Conservation (phyloP, 2,797 vertebrate species). For the Lepus oiostolus region DNA sequence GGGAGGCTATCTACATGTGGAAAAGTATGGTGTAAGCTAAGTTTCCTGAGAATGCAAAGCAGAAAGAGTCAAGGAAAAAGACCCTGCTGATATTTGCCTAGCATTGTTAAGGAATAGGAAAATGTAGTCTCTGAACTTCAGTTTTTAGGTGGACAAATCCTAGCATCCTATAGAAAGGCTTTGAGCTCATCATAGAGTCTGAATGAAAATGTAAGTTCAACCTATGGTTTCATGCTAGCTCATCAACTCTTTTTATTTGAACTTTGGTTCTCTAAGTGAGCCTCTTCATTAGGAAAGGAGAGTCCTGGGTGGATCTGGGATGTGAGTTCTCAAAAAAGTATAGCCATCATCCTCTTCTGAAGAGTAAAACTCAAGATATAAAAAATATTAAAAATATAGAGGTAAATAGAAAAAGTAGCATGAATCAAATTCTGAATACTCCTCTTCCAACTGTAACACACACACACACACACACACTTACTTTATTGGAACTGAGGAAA, state of each 20-base stretch:
- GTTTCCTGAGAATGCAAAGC: neutral
- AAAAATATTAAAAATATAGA: constrained; percentile 3
- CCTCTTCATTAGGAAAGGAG: neutral
- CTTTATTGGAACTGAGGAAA: neutral
- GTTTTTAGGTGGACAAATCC: neutral
- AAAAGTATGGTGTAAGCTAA: neutral
- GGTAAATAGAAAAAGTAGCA: neutral
- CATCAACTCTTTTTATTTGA: neutral
- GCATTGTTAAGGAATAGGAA: neutral
- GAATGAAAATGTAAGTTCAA: neutral
- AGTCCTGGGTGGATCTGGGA: neutral
- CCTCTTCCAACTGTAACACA: neutral
- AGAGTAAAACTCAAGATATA: constrained; percentile 24
- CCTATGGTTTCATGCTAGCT: neutral
- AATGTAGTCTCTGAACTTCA: neutral
- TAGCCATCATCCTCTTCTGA: neutral
- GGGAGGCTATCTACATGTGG: neutral
- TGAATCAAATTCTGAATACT: neutral
- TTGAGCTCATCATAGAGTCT: neutral
- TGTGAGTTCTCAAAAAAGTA: neutral
- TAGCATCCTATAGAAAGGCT: neutral
- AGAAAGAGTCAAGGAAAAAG: neutral
- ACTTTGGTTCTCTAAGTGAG: neutral
- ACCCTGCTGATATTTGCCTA: neutral
- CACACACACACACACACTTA: neutral